These are phyloP conservation scores for Oncorhynchus clarkii DNA, from an alignment of 2,113 vertebrate species.

Conservation along the genomic window DNA sequence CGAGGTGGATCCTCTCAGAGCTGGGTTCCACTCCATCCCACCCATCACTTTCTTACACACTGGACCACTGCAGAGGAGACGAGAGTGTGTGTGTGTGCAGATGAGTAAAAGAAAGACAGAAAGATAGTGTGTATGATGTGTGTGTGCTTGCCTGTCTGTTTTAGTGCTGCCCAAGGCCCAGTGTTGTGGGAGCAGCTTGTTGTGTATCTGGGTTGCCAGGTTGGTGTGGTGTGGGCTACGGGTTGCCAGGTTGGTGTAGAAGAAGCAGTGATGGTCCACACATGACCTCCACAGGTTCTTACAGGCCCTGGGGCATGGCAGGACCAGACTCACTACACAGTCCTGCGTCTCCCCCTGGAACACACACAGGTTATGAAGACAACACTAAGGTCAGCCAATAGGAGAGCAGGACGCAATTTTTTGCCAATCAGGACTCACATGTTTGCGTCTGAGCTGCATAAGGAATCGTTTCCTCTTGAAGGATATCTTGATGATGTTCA, in stretches of 20 bases:
- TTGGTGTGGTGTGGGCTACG: constrained; percentile 52
- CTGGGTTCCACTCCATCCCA: constrained; percentile 92
- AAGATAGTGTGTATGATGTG: not conserved
- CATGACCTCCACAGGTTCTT: constrained; percentile 97
- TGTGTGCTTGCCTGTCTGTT: constrained; percentile 76
- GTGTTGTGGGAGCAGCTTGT: constrained; percentile 83
- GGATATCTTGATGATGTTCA: constrained; percentile 96
- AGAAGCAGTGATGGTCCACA: constrained; percentile 95
- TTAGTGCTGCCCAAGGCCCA: constrained; percentile 83
- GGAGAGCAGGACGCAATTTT: not conserved
- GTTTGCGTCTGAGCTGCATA: constrained; percentile 89
- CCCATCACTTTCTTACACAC: constrained; percentile 75
- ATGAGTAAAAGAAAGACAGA: not conserved
- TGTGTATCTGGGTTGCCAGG: constrained; percentile 79
- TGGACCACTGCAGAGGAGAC: constrained; percentile 55
- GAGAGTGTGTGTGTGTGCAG: not conserved
- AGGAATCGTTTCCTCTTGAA: constrained; percentile 96
- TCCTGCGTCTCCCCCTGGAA: constrained; percentile 89
- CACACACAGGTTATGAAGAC: not conserved
- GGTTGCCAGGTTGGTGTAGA: constrained; percentile 78
- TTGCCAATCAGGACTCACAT: constrained; percentile 77
- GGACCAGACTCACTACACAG: constrained; percentile 85
- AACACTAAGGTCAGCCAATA: not conserved
- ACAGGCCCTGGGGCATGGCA: constrained; percentile 89
- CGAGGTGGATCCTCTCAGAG: constrained; percentile 81